Conservation (phyloP, 2,797 vertebrate species). For the Coilia nasus region DNA sequence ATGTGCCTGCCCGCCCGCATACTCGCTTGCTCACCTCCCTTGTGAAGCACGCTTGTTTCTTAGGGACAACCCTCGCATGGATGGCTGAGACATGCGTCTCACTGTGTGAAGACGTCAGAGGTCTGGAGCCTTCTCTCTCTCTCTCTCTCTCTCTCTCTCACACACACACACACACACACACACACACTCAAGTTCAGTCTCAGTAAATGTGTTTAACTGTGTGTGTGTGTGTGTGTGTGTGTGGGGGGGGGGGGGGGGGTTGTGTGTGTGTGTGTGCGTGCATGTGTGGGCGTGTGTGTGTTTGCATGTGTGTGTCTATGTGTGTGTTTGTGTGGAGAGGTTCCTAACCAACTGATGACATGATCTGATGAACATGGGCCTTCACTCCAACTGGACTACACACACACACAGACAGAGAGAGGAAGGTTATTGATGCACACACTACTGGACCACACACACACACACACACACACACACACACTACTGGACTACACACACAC, state of each 20-base stretch:
- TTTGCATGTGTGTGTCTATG: too few species aligned
- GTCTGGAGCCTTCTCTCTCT: neutral
- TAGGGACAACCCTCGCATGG: neutral
- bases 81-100: neutral
- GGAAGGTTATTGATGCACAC: neutral
- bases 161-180: too few species aligned
- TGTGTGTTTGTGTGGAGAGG: too few species aligned
- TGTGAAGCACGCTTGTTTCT: neutral
- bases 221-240: neutral
- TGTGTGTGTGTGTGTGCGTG: neutral
- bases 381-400: too few species aligned
- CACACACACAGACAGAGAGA: neutral
- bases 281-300: neutral
- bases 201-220: neutral
- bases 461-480: too few species aligned
- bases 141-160: too few species aligned
- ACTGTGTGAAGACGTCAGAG: neutral
- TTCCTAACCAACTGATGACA: too few species aligned
- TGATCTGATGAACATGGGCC: too few species aligned
- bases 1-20: conserved; percentile 24
- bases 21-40: neutral
- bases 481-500: too few species aligned
- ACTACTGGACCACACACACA: too few species aligned
- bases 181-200: too few species aligned
- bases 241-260: too few species aligned